Percentiles rank a stretch among this genome's conserved stretches.
phyloP scores from a whole-genome alignment of 2,113 vertebrate genomes.

The Centropristis striata region DNA sequence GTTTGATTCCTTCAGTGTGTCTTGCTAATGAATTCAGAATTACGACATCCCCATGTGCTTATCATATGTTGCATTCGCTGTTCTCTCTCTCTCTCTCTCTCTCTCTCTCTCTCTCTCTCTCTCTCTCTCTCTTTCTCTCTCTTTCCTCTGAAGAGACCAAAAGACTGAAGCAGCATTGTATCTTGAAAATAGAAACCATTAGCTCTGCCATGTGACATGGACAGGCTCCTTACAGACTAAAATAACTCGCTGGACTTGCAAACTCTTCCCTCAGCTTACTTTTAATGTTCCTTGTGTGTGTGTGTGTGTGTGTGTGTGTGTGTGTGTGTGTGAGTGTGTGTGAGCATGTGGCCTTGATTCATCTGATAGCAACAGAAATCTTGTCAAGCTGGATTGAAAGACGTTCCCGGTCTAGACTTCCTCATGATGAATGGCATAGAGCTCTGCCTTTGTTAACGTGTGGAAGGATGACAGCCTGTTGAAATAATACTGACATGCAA shows the following conservation, averaged over 20 bases:
- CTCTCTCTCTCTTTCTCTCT: slow-evolving; percentile 34
- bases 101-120: too few relatives aligned
- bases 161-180: slow-evolving; percentile 92
- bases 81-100: slow-evolving; percentile 34
- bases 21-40: slow-evolving; percentile 91
- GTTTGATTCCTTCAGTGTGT: slow-evolving; percentile 95
- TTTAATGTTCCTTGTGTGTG: slow-evolving; percentile 18
- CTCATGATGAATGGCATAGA: not conserved
- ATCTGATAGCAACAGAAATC: slow-evolving; percentile 30
- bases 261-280: slow-evolving; percentile 56
- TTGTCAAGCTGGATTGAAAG: slow-evolving; percentile 17
- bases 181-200: slow-evolving; percentile 84
- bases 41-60: slow-evolving; percentile 96
- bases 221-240: slow-evolving; percentile 71
- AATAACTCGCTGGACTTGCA: slow-evolving; percentile 76
- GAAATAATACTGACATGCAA: slow-evolving; percentile 35
- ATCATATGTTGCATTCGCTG: slow-evolving; percentile 88
- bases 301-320: not conserved
- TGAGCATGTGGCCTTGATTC: slow-evolving; percentile 17
- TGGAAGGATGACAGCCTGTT: slow-evolving; percentile 20
- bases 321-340: slow-evolving; percentile 4
- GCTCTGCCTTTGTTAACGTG: slow-evolving; percentile 18
- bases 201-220: slow-evolving; percentile 78
- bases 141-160: slow-evolving; percentile 46
- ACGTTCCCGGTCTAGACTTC: slow-evolving; percentile 31